Base-by-base conservation (phyloP, 2,888 invertebrate genomes). In the Habroteleia sp. region DNA sequence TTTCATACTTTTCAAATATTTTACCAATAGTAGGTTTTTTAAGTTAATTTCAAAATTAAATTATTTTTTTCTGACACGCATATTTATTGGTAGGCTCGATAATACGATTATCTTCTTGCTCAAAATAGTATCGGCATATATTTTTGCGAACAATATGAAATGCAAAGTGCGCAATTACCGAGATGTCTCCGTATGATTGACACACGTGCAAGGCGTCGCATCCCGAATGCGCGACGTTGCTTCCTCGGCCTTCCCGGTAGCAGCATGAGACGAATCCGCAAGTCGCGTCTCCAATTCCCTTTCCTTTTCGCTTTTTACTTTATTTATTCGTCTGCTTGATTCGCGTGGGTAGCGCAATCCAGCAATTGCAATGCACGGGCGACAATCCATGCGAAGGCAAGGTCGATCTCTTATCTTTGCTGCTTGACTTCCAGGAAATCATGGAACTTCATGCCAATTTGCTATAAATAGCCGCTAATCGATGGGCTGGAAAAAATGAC, bases 401-500 rank as follows among this genome's bases (percentile, higher is more conserved):
- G 86, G 87, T 85, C 86, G 87, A 87, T 85, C 78, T 78, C 83
- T 86, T 84, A 86, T 85, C 84, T 83, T 68, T 10, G 48, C 76
- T 74, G 76, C 48, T 73, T 72, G 62, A 79, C 50, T 84, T 84
- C 85, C 80, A 80, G 77, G 85, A 85, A 82, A 66, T 60, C 65
- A 63, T 44, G 65, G 56, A 83, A 82, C 82, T 81, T 58, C 79
- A 78, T 78, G 87, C 85, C 86, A 86, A 87, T 85, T 87, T 83
- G 82, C 84, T 86, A 86, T 85, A 85, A 86, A 85, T 85, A 87
- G 83, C 77, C 80, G 80, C 63, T 86, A 85, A 88, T 87, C 84
- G 83, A 84, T 84, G 79, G 80, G 73, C 62, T 80, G 80, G 80
- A 79, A 84, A 84, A 60, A 83, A 81, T 25, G 3, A 25, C 25